phyloP scores from a whole-genome alignment of 35 echinoderm and acorn worm genomes.

The Apostichopus californicus region DNA sequence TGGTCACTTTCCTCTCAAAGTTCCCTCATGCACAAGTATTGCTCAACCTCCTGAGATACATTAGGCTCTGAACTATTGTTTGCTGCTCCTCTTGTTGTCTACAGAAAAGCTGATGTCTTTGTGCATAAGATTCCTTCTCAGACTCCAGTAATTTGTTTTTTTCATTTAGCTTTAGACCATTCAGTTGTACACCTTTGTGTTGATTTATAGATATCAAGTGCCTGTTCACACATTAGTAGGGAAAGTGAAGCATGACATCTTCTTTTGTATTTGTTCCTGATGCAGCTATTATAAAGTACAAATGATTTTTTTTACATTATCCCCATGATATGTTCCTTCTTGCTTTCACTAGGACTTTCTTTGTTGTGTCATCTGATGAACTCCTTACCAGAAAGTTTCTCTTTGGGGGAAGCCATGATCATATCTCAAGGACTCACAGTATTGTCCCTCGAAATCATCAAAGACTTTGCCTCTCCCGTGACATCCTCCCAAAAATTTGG shows the following conservation, averaged over 20 bases:
- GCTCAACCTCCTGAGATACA: no score
- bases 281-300: background rate
- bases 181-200: no score
- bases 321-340: background rate
- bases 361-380: constrained; percentile 57
- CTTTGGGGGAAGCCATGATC: constrained; percentile 73
- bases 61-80: no score
- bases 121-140: background rate
- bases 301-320: background rate
- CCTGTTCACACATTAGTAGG: background rate
- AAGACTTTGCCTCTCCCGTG: background rate
- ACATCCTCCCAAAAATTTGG: constrained; percentile 15
- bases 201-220: no score
- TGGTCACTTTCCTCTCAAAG: no score
- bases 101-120: background rate
- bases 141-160: no score
- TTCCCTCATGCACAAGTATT: no score
- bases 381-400: constrained; percentile 67
- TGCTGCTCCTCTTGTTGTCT: no score
- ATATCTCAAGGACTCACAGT: constrained; percentile 59
- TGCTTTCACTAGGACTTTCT: constrained; percentile 22
- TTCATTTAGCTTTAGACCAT: no score
- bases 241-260: background rate
- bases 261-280: background rate
- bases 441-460: constrained; percentile 52